These are phyloP conservation scores for Calosoma granatense DNA, from an alignment of 1,140 invertebrate species.

Conservation along the genomic window DNA sequence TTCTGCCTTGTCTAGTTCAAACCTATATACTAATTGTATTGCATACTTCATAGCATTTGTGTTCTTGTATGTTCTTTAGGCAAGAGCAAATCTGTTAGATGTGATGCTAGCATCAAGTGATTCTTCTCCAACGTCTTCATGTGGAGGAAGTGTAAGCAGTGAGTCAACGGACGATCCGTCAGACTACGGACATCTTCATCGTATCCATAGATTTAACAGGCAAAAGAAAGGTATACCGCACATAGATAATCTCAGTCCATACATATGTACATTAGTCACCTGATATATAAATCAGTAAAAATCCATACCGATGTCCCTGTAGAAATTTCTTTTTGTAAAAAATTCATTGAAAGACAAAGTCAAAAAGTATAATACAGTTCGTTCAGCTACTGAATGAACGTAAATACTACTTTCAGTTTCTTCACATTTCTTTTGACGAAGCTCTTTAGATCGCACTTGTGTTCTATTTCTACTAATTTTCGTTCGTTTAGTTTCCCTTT, in stretches of 20 bases:
- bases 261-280: slow-evolving; percentile 7
- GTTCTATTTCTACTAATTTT: too few species aligned
- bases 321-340: too few species aligned
- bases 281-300: background rate
- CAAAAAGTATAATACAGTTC: slow-evolving; percentile 11
- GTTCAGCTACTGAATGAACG: slow-evolving; percentile 16
- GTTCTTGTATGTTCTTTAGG: slow-evolving; percentile 36
- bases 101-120: slow-evolving; percentile 64
- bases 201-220: slow-evolving; percentile 55
- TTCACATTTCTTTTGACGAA: background rate
- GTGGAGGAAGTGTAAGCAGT: slow-evolving; percentile 48
- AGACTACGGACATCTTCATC: slow-evolving; percentile 58
- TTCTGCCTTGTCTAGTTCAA: background rate
- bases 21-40: too few species aligned
- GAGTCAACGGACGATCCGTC: slow-evolving; percentile 49
- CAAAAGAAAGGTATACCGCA: slow-evolving; percentile 59
- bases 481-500: too few species aligned
- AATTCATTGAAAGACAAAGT: background rate
- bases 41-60: too few species aligned
- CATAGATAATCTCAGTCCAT: background rate
- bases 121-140: slow-evolving; percentile 53
- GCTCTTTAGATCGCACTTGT: too few species aligned
- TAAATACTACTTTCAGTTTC: slow-evolving; percentile 5
- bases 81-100: slow-evolving; percentile 60
- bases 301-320: background rate